Percentiles rank a stretch among this genome's conserved stretches.
Evolutionary conservation across 2,113 vertebrate genomes (phyloP).

Genomic region (Baryphthengus martii): DNA sequence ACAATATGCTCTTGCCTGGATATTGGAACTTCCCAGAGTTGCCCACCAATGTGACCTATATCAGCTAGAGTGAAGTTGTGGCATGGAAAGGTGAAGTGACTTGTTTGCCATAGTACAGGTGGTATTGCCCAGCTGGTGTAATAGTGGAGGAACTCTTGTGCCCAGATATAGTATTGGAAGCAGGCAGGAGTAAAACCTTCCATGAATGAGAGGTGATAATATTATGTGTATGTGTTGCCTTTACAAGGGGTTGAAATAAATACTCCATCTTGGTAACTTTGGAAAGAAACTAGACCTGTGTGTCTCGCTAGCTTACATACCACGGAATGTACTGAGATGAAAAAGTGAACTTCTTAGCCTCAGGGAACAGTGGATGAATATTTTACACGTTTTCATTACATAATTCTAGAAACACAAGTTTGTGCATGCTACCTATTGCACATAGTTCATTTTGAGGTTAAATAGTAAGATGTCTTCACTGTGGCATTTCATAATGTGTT

Average conservation of each 20-base stretch:
- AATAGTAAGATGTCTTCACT: background rate
- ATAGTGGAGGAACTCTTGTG: background rate
- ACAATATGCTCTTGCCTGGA: background rate
- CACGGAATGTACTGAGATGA: background rate
- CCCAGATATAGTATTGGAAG: background rate
- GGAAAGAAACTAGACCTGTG: background rate
- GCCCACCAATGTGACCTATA: fast-evolving
- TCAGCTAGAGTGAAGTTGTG: background rate
- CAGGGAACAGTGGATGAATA: background rate
- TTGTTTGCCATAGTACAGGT: background rate
- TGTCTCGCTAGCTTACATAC: background rate
- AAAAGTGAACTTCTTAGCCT: background rate
- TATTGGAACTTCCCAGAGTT: background rate
- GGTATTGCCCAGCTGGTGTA: background rate
- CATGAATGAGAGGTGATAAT: background rate
- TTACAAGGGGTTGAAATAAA: background rate
- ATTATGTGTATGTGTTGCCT: background rate
- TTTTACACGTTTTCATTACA: background rate
- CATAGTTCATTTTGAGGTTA: background rate
- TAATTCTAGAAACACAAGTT: background rate
- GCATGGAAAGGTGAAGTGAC: background rate
- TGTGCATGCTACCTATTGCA: background rate
- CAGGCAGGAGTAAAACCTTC: background rate
- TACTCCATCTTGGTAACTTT: background rate
- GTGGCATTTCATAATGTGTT: background rate